These are phyloP conservation scores for Colletes latitarsis DNA, from an alignment of 1,140 invertebrate genomes.

Conservation along the genomic window DNA sequence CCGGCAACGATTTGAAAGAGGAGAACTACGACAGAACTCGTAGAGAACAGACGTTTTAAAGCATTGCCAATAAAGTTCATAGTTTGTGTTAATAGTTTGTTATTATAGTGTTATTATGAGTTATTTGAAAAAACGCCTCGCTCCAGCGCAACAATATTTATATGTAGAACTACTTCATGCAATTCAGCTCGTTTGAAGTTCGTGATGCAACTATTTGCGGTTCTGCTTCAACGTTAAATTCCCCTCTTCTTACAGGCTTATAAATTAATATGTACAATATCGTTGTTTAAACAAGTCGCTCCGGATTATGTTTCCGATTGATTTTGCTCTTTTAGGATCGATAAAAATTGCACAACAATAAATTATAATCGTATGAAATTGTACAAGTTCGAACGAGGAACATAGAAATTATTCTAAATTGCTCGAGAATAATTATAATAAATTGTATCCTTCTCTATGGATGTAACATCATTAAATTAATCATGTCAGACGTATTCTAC, in stretches of 20 bases:
- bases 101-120: no score
- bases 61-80: no score
- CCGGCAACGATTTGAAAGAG: no score
- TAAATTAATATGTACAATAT: slow-evolving; percentile 9
- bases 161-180: slow-evolving; percentile 11
- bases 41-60: no score
- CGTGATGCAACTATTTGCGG: background rate
- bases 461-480: background rate
- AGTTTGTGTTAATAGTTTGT: no score
- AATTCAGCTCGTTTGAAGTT: background rate
- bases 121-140: no score
- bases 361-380: background rate
- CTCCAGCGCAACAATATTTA: no score
- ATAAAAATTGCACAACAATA: background rate
- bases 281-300: background rate
- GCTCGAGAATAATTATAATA: background rate
- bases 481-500: background rate
- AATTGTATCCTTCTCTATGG: background rate
- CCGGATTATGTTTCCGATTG: background rate
- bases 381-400: background rate
- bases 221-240: background rate
- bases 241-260: background rate
- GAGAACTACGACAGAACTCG: no score
- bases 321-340: background rate
- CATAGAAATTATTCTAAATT: background rate